Percentiles rank a stretch among this genome's conserved stretches.
Conservation (phyloP, 2,113 vertebrate species). For the Bungarus multicinctus region DNA sequence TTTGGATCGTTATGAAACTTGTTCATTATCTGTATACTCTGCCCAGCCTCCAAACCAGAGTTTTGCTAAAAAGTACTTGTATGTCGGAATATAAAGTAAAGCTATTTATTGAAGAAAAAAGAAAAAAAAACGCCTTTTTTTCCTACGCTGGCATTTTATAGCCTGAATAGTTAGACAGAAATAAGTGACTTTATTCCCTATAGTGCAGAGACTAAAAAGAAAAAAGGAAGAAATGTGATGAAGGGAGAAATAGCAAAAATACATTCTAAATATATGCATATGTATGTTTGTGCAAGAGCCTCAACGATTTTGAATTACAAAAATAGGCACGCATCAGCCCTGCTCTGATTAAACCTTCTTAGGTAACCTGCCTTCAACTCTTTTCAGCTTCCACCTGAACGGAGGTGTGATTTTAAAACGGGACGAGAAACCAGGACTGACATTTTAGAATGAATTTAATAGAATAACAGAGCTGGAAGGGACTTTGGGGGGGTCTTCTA, state of each 20-base stretch:
- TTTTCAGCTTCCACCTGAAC: neutral
- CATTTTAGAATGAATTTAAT: neutral
- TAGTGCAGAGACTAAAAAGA: conserved; percentile 39
- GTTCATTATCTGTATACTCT: conserved; percentile 45
- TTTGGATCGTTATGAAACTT: conserved; percentile 64
- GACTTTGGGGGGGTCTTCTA: neutral
- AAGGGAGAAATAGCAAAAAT: conserved; percentile 13
- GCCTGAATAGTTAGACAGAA: conserved; percentile 64
- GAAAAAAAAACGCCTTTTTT: conserved; percentile 39
- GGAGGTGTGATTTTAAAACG: neutral
- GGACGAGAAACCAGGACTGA: neutral
- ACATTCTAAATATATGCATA: neutral
- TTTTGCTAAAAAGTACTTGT: conserved; percentile 85
- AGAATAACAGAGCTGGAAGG: neutral
- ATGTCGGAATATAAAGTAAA: conserved; percentile 84
- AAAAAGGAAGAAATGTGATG: conserved; percentile 3
- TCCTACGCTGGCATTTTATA: conserved; percentile 71
- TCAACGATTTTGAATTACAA: neutral
- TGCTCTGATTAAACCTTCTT: neutral
- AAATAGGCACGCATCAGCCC: neutral
- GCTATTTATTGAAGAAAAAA: conserved; percentile 87
- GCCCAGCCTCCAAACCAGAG: conserved; percentile 61
- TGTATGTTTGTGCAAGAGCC: neutral
- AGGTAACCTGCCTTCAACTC: neutral
- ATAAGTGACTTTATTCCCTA: conserved; percentile 52